Conservation (phyloP, 2,888 invertebrate species). For the Apodemia hepburni region DNA sequence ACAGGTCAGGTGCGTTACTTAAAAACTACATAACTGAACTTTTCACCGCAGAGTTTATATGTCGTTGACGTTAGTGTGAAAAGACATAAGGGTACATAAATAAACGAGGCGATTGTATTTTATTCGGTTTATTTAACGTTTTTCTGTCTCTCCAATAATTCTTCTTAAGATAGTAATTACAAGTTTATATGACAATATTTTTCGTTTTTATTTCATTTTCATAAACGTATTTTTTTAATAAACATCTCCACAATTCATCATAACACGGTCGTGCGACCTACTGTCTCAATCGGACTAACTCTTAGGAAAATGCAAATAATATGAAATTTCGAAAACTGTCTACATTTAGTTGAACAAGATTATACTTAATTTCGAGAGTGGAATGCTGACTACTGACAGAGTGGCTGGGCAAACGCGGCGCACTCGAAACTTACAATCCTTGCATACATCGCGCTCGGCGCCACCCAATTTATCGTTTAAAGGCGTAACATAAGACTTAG, state of each 20-base stretch:
- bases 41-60: background rate
- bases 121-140: slow-evolving; percentile 80
- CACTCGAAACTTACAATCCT: slow-evolving; percentile 22
- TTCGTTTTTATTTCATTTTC: slow-evolving; percentile 78
- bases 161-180: slow-evolving; percentile 78
- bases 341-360: slow-evolving; percentile 73
- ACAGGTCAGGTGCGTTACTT: too few species aligned
- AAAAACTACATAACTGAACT: background rate
- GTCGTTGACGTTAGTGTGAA: background rate
- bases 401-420: slow-evolving; percentile 39
- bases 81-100: slow-evolving; percentile 35
- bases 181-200: slow-evolving; percentile 79
- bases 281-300: slow-evolving; percentile 77
- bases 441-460: slow-evolving; percentile 17
- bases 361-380: slow-evolving; percentile 70
- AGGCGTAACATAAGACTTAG: slow-evolving; percentile 76
- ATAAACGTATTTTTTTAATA: slow-evolving; percentile 77
- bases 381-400: slow-evolving; percentile 57
- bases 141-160: slow-evolving; percentile 78
- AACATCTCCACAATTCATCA: slow-evolving; percentile 77
- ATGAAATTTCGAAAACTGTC: slow-evolving; percentile 75
- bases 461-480: slow-evolving; percentile 46
- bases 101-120: slow-evolving; percentile 66
- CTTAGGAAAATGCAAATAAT: slow-evolving; percentile 79
- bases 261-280: slow-evolving; percentile 78